phyloP scores from a whole-genome alignment of 2,113 vertebrate genomes.

The Symphodus melops region DNA sequence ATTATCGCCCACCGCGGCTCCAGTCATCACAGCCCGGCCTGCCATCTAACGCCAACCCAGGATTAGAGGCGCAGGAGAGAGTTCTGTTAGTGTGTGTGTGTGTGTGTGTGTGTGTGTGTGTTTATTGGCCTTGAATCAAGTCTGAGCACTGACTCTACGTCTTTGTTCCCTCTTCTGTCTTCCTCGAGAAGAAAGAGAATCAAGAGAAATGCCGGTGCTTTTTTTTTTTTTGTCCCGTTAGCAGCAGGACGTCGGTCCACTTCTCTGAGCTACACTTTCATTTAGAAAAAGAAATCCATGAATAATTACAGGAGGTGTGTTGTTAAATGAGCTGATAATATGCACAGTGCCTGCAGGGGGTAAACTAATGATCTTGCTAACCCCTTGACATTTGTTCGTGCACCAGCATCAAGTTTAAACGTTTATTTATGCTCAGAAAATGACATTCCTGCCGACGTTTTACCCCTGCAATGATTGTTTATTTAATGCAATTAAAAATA shows the following conservation, averaged over 20 bases:
- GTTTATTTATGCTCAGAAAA: not conserved
- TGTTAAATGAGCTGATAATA: conserved; percentile 9
- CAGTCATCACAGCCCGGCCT: conserved; percentile 53
- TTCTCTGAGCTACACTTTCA: not conserved
- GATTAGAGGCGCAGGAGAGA: conserved; percentile 56
- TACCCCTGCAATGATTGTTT: not conserved
- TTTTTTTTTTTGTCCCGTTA: not conserved
- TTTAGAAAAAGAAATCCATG: not conserved
- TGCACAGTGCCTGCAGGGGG: conserved; percentile 2
- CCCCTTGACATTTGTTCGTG: conserved; percentile 1
- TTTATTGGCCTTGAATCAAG: conserved; percentile 24
- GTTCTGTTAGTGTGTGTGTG: conserved; percentile 30
- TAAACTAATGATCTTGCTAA: not conserved
- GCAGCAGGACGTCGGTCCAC: not conserved
- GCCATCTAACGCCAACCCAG: conserved; percentile 56
- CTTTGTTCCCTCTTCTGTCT: conserved; percentile 9
- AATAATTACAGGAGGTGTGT: conserved; percentile 7
- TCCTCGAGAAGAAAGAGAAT: conserved; percentile 14
- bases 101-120: conserved; percentile 25
- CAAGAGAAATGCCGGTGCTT: not conserved
- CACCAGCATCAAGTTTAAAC: not conserved
- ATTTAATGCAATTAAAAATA: not conserved
- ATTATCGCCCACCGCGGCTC: conserved; percentile 60
- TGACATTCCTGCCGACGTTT: not conserved
- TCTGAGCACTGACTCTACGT: not conserved